Evolutionary conservation across 2,888 invertebrate species (phyloP), one percentile per base, ranked within the genome.

Genomic region (Phengaris alcon): DNA sequence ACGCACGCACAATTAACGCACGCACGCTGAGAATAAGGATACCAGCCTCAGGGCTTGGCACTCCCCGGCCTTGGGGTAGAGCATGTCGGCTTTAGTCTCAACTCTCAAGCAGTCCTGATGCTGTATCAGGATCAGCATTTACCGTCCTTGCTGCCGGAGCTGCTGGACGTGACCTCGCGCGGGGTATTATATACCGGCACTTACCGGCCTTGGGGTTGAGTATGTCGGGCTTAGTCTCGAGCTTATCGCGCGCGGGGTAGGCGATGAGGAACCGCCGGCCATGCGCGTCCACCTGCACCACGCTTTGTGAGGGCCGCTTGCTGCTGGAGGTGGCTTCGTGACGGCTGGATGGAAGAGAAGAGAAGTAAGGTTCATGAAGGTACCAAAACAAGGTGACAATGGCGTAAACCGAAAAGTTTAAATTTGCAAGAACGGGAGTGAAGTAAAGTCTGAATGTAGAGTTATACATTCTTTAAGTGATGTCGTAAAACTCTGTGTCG

Each of bases 231-330:
- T 91, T 92, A n/a, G 88, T 86, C 77, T 91, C 91, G 79, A 85
- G 82, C 80, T 91, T 91, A 75, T 90, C 91, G 0, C 87, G 84
- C 0, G 86, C 83, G 4, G 93, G 91, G 79, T 92, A 93, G 0
- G 93, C 92, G 64, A 92, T 90, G 75, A 93, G 88, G 82, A 88
- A 91, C 68, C 90, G 79, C n/a, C 92, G 79, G 0, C 93, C 93
- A 69, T 92, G 90, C 0, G 91, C 88, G 77, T 93, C 93, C 5
- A 93, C 90, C 73, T 92, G 93, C n/a, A 93, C 92, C 69, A 92
- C 93, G 82, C 91, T 91, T 77, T 93, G 93, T 0, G 91, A 90
- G 0, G 93, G 92, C 5, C 92, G 84, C 79, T 93, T 93, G 77
- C 84, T 90, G 54, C 81, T 86, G 0, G 90, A 78, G 0, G 84